These are phyloP conservation scores for Indri indri DNA, from an alignment of 2,113 vertebrate genomes.

Conservation along the genomic window DNA sequence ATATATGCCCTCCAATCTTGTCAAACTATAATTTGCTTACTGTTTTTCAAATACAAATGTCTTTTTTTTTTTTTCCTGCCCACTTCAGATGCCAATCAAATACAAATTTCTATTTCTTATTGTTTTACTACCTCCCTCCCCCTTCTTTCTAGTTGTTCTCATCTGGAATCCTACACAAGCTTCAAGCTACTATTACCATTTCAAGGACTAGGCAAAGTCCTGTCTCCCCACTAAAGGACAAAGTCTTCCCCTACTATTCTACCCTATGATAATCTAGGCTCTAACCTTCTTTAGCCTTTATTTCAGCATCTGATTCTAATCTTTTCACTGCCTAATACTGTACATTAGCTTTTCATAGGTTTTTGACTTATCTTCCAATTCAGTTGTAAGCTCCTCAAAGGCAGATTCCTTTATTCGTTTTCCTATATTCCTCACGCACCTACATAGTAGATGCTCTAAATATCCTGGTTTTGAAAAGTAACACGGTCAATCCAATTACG, in stretches of 20 bases:
- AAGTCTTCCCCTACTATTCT: neutral
- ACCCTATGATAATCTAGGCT: neutral
- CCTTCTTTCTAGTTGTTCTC: neutral
- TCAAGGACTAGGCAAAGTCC: neutral
- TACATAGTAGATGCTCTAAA: neutral
- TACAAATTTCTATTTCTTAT: neutral
- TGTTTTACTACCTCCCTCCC: neutral
- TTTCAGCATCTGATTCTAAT: neutral
- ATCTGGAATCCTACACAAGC: neutral
- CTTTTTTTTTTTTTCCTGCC: no score
- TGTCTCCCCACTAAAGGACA: neutral
- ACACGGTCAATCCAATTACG: neutral
- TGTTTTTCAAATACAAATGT: neutral
- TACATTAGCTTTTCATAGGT: neutral
- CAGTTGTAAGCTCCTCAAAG: neutral
- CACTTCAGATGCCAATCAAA: no score
- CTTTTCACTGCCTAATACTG: neutral
- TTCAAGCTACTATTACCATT: neutral
- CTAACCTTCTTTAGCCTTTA: neutral
- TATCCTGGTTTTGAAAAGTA: conserved; percentile 25
- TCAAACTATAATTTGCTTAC: conserved; percentile 37
- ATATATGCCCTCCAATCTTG: neutral
- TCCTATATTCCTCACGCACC: neutral
- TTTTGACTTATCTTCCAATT: neutral
- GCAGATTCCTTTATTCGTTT: neutral